A percentile compares a stretch with the other conserved stretches of the same genome.
phyloP scores from a whole-genome alignment of 2,888 invertebrate species.

The Agrilus cyanescens region DNA sequence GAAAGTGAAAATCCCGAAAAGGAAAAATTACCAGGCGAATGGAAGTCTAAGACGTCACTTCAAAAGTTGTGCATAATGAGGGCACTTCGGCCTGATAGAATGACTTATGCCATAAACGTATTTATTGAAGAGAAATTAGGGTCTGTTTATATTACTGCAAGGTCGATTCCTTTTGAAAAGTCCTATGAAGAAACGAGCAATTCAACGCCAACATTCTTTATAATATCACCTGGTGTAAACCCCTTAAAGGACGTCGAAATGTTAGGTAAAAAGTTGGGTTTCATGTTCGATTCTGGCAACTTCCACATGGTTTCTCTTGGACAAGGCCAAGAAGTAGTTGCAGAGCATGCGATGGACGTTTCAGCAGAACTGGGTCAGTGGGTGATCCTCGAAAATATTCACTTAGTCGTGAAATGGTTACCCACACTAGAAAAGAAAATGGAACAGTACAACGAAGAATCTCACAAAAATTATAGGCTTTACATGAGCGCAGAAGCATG shows the following conservation, averaged over 20 bases:
- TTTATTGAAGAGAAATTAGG: slow-evolving; percentile 88
- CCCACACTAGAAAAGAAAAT: slow-evolving; percentile 79
- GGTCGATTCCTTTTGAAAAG: slow-evolving; percentile 69
- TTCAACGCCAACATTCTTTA: slow-evolving; percentile 84
- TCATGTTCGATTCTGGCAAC: slow-evolving; percentile 64
- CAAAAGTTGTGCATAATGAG: slow-evolving; percentile 88
- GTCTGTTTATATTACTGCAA: slow-evolving; percentile 65
- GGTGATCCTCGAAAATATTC: slow-evolving; percentile 90
- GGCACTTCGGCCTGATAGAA: slow-evolving; percentile 80
- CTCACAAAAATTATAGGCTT: slow-evolving; percentile 53
- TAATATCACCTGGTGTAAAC: slow-evolving; percentile 88
- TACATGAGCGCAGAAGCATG: slow-evolving; percentile 86
- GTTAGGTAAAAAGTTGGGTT: slow-evolving; percentile 69
- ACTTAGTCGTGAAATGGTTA: slow-evolving; percentile 85
- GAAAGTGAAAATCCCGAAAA: slow-evolving; percentile 88
- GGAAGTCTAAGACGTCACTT: slow-evolving; percentile 80
- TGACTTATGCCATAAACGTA: slow-evolving; percentile 82
- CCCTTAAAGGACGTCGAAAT: slow-evolving; percentile 88
- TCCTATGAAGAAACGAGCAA: slow-evolving; percentile 78
- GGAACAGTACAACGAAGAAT: slow-evolving; percentile 63
- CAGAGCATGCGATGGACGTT: slow-evolving; percentile 73
- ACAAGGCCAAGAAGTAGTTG: slow-evolving; percentile 88
- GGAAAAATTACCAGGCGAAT: slow-evolving; percentile 90
- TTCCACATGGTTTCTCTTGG: slow-evolving; percentile 90
- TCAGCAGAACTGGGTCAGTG: slow-evolving; percentile 73